Percentiles rank a stretch among this genome's conserved stretches.
Evolutionary conservation across 2,888 invertebrate species (phyloP).

Genomic region (Mythimna ferrago): DNA sequence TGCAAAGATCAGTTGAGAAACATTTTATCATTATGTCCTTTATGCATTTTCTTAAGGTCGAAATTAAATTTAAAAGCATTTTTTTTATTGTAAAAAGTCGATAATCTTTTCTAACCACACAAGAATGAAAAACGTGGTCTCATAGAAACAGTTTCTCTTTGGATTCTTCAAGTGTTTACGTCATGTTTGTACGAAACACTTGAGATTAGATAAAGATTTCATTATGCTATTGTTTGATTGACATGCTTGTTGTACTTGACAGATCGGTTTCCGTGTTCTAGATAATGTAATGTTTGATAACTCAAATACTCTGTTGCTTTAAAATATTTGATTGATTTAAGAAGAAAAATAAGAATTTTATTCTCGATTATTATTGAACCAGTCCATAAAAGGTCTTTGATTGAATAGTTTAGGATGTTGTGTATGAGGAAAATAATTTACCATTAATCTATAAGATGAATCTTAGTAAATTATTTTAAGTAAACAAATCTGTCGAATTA

Average conservation of each 20-base stretch:
- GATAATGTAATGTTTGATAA: conserved; percentile 4
- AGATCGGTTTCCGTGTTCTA: conserved; percentile 52
- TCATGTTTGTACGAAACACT: conserved; percentile 41
- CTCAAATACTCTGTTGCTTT: background rate
- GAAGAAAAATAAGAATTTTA: background rate
- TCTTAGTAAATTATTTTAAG: too few relatives aligned
- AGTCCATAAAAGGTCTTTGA: background rate
- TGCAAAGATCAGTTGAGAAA: too few relatives aligned
- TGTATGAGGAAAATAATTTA: background rate
- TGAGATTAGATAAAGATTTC: conserved; percentile 58
- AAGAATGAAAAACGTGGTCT: conserved; percentile 27
- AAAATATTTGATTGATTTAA: conserved; percentile 12
- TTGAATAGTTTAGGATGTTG: background rate
- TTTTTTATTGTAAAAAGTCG: background rate
- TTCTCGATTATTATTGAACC: background rate
- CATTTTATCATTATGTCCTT: too few relatives aligned
- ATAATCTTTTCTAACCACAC: background rate
- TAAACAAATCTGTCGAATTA: background rate
- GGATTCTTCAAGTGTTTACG: conserved; percentile 56
- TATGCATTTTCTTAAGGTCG: too few relatives aligned
- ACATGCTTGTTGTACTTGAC: conserved; percentile 51
- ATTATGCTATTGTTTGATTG: conserved; percentile 49
- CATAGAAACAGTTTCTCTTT: conserved; percentile 39
- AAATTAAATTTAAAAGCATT: background rate
- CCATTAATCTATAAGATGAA: background rate